These are phyloP conservation scores for Drosophila rellima DNA, from an alignment of 2,888 invertebrate genomes.

Conservation along the genomic window DNA sequence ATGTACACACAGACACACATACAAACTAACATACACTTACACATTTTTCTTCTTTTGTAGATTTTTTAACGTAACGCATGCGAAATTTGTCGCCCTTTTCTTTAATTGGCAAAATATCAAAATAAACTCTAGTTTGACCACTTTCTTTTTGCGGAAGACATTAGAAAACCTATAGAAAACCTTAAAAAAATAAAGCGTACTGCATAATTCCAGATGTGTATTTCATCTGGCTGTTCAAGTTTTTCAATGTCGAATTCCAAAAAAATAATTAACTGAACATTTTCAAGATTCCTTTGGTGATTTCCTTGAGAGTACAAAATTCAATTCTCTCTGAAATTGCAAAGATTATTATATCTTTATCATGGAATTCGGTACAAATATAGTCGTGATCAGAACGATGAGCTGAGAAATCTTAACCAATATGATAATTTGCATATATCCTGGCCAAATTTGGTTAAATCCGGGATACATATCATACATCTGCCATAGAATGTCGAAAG, in stretches of 20 bases:
- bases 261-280: background rate
- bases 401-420: too few relatives aligned
- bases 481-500: too few relatives aligned
- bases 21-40: background rate
- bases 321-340: too few relatives aligned
- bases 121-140: slow-evolving; percentile 35
- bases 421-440: too few relatives aligned
- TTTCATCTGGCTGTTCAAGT: background rate
- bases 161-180: slow-evolving; percentile 8
- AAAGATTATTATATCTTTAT: too few relatives aligned
- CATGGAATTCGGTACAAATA: too few relatives aligned
- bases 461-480: too few relatives aligned
- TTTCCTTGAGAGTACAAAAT: too few relatives aligned
- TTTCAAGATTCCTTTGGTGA: background rate
- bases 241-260: background rate
- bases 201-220: background rate
- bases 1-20: too few relatives aligned
- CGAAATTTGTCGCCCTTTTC: slow-evolving; percentile 60
- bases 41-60: slow-evolving; percentile 19
- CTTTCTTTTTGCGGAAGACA: slow-evolving; percentile 49
- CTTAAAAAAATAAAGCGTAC: background rate
- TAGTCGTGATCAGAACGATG: too few relatives aligned
- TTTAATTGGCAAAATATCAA: slow-evolving; percentile 60
- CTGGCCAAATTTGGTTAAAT: too few relatives aligned
- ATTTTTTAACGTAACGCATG: slow-evolving; percentile 46